Base-by-base conservation (phyloP, 2,113 vertebrate genomes). In the Prolemur simus region DNA sequence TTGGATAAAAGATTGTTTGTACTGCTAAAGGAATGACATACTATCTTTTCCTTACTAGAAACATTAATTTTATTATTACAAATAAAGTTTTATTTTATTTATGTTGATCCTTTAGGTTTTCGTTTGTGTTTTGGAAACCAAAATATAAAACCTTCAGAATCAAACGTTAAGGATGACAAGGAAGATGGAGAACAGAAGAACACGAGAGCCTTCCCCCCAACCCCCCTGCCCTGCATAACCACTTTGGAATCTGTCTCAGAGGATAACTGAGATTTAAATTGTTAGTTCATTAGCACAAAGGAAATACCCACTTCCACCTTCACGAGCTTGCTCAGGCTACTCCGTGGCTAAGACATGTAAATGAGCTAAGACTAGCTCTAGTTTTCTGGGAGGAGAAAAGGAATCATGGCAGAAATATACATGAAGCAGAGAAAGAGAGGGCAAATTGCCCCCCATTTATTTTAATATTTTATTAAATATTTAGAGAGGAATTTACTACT, bases 71-170 rank as follows among this genome's bases (percentile, higher is more conserved):
- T 98, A 98, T 98, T 98, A 98, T 98, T 97, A 97, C 96, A 98
- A 98, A 99, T 98, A 98, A 99, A 99, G 97, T 98, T 98, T 98
- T 98, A 98, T 99, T 98, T 98, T 98, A 99, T 99, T 99, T 98
- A 99, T 98, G 98, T 98, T 98, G 98, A 98, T 98, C 95, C 98
- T 98, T 98, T 98, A 99, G 98, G 97, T 98, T 99, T 99, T 98
- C 97, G 97, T 98, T 98, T 98, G 97, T 95, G 93, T 98, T 98
- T 97, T 97, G 89, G 96, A 97, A 97, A 94, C 66, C 81, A 73
- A 91, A 87, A 78, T 68, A 89, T 77, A 85, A 97, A 93, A 87
- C 32, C 93, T 93, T 85, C 9, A 68, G 76, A 84, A 73, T 92
- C 64, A 89, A 95, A 96, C 78, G 29, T 77, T 95, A 89, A 96